Percentiles rank a stretch among this genome's conserved stretches.
phyloP scores from a whole-genome alignment of 64 coral and sea anemone genomes.

The Pocillopora damicornis region DNA sequence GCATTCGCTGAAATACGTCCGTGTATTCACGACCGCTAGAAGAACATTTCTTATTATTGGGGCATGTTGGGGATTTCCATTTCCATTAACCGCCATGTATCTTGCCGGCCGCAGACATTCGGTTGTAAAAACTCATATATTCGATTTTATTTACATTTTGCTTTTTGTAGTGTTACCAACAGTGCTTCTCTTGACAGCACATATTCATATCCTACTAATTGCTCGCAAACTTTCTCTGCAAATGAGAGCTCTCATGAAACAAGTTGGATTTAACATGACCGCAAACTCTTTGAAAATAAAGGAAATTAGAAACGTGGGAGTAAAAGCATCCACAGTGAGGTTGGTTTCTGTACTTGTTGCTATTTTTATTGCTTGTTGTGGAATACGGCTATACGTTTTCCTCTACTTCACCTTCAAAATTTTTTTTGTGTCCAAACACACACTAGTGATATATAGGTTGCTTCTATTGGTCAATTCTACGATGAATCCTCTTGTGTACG shows the following conservation, averaged over 20 bases:
- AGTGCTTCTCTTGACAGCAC: not conserved
- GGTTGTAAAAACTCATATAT: not conserved
- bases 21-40: not conserved
- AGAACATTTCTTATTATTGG: not conserved
- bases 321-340: not conserved
- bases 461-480: constrained; percentile 1
- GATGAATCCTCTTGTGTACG: constrained; percentile 7
- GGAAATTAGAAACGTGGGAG: not conserved
- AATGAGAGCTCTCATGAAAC: not conserved
- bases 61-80: not conserved
- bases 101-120: not conserved
- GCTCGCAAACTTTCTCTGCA: not conserved
- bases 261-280: not conserved
- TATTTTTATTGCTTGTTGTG: not conserved
- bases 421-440: too few species aligned
- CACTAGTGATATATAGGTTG: not conserved
- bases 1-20: not conserved
- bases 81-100: not conserved
- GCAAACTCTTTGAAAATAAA: not conserved
- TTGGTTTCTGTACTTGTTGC: not conserved
- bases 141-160: not conserved
- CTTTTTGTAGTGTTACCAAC: not conserved
- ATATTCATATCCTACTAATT: constrained; percentile 1
- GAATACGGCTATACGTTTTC: not conserved
- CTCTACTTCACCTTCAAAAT: too few species aligned